Evolutionary conservation across 2,113 vertebrate genomes (phyloP), one percentile per base, ranked within the genome.

Genomic region (Anhinga rufa): DNA sequence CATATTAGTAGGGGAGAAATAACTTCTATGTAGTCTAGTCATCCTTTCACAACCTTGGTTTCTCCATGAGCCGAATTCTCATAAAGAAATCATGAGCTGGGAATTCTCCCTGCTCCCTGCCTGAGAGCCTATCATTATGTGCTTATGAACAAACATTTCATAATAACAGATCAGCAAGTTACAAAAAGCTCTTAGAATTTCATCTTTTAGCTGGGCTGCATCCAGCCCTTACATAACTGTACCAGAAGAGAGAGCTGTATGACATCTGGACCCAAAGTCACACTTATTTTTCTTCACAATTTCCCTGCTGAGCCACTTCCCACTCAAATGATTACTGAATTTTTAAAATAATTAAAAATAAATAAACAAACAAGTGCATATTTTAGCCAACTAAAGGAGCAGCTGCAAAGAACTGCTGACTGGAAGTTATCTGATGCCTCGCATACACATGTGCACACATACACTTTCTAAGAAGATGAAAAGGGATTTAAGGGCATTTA

Each of bases 281-380:
- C 42, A 36, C 36, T 65, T 86, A 34, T 86, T 86, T 88, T 94
- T 31, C 83, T 81, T 90, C 44, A 65, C 26, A 64, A 52, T 72
- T 92, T 87, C 52, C 64, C 77, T 72, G 55, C 81, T 88, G 61
- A 88, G 36, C 34, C 40, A 78, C 64, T 75, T 92, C 38, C 60
- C 80, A 86, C 64, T 92, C 46, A 78, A 86, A 86, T 46, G 12
- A 89, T 90, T 95, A 93, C 34, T 80, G 61, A 76, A 29, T 77
- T 92, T 84, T 89, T 2, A 19, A 84, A 87, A 86, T 75, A 97
- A 84, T 88, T 95, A 72, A 61, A 89, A 91, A 52, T 25, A 84
- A 94, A 93, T 80, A 94, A 95, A 92, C 64, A 92, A 96, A 94
- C 68, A 88, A 92, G 24, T 29, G n/a, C 4, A 29, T 75, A 90